phyloP scores from a whole-genome alignment of 1,140 invertebrate species.

The Araneus ventricosus region DNA sequence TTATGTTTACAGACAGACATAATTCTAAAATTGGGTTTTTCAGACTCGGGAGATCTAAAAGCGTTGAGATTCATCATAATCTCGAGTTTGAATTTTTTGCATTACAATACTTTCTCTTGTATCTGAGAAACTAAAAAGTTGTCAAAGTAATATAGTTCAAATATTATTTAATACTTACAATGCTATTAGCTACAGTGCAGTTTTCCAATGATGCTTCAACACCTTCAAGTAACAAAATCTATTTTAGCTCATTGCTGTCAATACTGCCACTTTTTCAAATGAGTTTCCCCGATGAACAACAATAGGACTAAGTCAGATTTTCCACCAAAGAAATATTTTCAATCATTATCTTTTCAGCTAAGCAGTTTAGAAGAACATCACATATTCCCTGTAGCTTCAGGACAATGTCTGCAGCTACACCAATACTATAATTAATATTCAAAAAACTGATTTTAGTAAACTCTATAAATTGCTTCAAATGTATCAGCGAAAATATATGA shows the following conservation, averaged over 20 bases:
- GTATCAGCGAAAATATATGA: no score
- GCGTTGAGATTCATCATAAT: no score
- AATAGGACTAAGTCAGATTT: slow-evolving; percentile 55
- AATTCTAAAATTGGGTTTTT: no score
- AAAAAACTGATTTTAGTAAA: background rate
- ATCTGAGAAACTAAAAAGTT: no score
- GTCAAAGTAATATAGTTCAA: no score
- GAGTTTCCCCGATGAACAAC: slow-evolving; percentile 73
- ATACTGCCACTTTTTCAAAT: slow-evolving; percentile 65
- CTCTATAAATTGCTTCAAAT: no score
- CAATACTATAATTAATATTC: slow-evolving; percentile 44
- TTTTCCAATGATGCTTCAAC: slow-evolving; percentile 33
- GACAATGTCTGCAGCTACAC: slow-evolving; percentile 41
- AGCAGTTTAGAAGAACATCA: slow-evolving; percentile 75
- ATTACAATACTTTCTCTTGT: no score
- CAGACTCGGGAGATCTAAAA: no score
- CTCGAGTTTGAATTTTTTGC: no score
- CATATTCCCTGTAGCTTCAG: slow-evolving; percentile 69
- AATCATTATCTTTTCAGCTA: slow-evolving; percentile 46
- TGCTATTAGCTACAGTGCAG: slow-evolving; percentile 37
- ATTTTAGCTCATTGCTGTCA: slow-evolving; percentile 62
- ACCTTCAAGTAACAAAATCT: slow-evolving; percentile 54
- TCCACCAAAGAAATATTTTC: slow-evolving; percentile 71
- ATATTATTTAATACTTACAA: slow-evolving; percentile 44
- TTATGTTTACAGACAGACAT: no score